Evolutionary conservation across 2,797 vertebrate species (phyloP), one percentile per base, ranked within the genome.

Genomic region (Meda fulgida): DNA sequence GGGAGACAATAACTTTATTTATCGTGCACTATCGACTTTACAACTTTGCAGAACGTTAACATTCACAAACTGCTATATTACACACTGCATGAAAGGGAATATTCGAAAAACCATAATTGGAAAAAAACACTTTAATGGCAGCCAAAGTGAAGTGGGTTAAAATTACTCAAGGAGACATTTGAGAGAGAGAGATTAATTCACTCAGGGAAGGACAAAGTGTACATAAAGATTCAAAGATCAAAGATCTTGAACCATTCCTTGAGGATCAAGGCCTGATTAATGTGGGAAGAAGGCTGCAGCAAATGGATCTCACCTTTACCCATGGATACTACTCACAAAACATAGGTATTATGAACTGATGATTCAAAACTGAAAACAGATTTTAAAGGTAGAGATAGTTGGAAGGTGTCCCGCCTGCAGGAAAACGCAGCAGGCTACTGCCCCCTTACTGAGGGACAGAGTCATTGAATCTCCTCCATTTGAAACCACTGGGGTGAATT

Each of bases 371-470:
- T 63, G 58, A 40, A 40, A 40, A 40, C 40, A 10, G 11, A 43
- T 43, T 43, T 13, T 13, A 43, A 43, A 3, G 43, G 43, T 43
- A 11, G 10, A 43, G 10, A 40, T 40, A 40, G 38, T 4, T 43
- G 40, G 11, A 43, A 13, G 11, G 40, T 43, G 43, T 43, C 11
- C 43, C 11, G 3, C 13, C 43, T 43, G 43, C n/a, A n/a, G n/a
- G n/a, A n/a, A n/a, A n/a, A n/a, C 2, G 3, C 40, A 70, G 7
- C 46, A 70, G 31, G 26, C 7, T 21, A 34, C 29, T 8, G 29
- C 73, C 13, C 63, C 78, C 3, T 75, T 84, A 29, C 86, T 38
- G 13, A 67, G 70, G 3, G 55, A 84, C n/a, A 66, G 78, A 58
- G 58, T 81, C 10, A 81, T 23, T 11, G 34, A 83, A 23, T 43